phyloP scores from a whole-genome alignment of 2,113 vertebrate species.

The Clinocottus analis region DNA sequence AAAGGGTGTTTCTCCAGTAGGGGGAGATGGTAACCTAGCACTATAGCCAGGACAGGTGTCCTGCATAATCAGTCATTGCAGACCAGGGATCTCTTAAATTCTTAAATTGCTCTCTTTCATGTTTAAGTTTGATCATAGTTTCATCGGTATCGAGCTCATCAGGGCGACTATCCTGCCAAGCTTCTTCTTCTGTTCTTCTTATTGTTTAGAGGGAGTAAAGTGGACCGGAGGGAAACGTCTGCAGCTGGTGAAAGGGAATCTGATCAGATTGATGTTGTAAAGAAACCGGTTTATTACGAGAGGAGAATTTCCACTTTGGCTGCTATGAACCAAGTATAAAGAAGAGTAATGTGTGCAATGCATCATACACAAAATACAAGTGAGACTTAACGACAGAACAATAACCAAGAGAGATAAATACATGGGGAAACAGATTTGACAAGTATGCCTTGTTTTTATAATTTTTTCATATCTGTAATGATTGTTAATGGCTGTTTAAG shows the following conservation, averaged over 20 bases:
- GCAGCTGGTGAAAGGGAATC: neutral
- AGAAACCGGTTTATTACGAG: neutral
- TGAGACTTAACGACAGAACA: neutral
- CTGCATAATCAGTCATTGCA: neutral
- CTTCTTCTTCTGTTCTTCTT: slow-evolving; percentile 15
- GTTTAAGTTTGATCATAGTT: slow-evolving; percentile 43
- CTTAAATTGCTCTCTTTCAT: slow-evolving; percentile 30
- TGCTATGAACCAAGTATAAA: neutral
- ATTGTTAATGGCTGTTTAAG: neutral
- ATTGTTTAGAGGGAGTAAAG: neutral
- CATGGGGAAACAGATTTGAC: neutral
- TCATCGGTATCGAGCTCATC: neutral
- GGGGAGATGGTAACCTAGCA: slow-evolving; percentile 68
- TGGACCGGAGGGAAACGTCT: slow-evolving; percentile 6
- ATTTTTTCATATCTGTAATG: neutral
- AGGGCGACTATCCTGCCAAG: neutral
- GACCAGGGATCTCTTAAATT: slow-evolving; percentile 16
- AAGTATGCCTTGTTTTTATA: neutral
- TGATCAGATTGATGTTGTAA: neutral
- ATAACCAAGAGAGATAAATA: neutral
- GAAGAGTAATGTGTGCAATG: neutral
- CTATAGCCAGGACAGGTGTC: neutral
- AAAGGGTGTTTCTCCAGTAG: slow-evolving; percentile 52
- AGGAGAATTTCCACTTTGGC: neutral
- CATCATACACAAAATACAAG: neutral